Evolutionary conservation across 2,113 vertebrate species (phyloP), one percentile per base, ranked within the genome.

Genomic region (Bettongia penicillata): DNA sequence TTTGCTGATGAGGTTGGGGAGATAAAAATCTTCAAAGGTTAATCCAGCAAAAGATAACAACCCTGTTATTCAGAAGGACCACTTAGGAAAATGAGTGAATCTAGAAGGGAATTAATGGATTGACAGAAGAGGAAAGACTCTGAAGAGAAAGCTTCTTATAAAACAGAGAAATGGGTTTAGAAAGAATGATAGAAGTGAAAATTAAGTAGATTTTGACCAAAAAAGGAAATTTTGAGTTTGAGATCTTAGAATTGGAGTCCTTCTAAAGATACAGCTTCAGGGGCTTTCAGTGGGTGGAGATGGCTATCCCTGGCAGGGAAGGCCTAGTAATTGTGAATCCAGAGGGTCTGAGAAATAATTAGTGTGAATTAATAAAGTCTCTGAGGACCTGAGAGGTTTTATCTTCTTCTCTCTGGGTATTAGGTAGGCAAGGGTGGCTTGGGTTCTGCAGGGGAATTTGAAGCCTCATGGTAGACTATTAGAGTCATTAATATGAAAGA

Each of bases 1-100:
- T 84, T 84, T 84, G n/a, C 52, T 91, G 28, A 89, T 26, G 9
- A 19, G n/a, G 68, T 22, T 84, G n/a, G 68, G 68, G 19, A 23
- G 16, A 43, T 61, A 94, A 25, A 50, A 95, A 93, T 47, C 51
- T 24, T 77, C 53, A 95, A 61, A 94, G 77, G 89, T n/a, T 91
- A 31, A 61, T 50, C 77, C 43, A 90, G 50, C 90, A 53, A 53
- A 92, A 22, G 47, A 31, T 37, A 31, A 28, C 23, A 50, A 22
- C n/a, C n/a, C 49, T 93, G 92, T 24, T 89, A 77, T 57, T 48
- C 51, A 90, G 90, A 77, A 77, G 24, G 43, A 91, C 37, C 24
- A n/a, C n/a, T 77, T 77, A 77, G 68, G 16, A 77, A n/a, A 77
- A 16, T n/a, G 37, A n/a, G 61, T 77, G 68, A 77, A n/a, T 77